A percentile compares a stretch with the other conserved stretches of the same genome.
These are phyloP conservation scores for Psittacula cyanocephala DNA, from an alignment of 2,113 vertebrate genomes.

Conservation along the genomic window DNA sequence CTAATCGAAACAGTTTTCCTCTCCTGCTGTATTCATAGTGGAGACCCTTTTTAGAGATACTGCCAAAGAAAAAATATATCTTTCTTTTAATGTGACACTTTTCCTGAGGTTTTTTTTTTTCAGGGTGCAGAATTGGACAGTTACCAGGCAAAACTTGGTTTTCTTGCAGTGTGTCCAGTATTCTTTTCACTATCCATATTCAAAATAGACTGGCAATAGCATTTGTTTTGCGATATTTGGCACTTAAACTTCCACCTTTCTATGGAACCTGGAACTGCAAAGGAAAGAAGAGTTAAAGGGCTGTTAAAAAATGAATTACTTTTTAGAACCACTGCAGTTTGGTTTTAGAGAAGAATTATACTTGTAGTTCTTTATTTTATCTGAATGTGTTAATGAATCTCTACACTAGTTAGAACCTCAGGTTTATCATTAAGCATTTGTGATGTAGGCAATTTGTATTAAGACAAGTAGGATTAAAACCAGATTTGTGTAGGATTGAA, in stretches of 20 bases:
- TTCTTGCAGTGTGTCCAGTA: not conserved
- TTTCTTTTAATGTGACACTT: not conserved
- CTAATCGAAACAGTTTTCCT: not conserved
- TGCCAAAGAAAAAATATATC: not conserved
- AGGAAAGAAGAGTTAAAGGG: not conserved
- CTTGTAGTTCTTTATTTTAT: not conserved
- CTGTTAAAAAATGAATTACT: not conserved
- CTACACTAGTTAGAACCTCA: not conserved
- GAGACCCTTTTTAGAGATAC: not conserved
- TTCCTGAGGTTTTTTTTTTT: not conserved
- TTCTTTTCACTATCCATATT: not conserved
- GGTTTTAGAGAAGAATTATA: not conserved
- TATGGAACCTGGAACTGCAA: not conserved
- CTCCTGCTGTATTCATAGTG: not conserved
- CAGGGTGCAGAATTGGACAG: not conserved
- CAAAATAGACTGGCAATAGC: not conserved
- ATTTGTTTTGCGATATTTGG: not conserved
- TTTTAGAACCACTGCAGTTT: not conserved
- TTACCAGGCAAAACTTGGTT: not conserved
- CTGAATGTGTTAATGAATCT: not conserved
- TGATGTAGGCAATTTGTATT: not conserved
- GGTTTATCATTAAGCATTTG: constrained; percentile 7
- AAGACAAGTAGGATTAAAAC: constrained; percentile 15
- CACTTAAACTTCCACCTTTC: not conserved
- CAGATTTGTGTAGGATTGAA: constrained; percentile 25